Evolutionary conservation across 2,113 vertebrate genomes (phyloP).

Genomic region (Tretioscincus oriximinensis): DNA sequence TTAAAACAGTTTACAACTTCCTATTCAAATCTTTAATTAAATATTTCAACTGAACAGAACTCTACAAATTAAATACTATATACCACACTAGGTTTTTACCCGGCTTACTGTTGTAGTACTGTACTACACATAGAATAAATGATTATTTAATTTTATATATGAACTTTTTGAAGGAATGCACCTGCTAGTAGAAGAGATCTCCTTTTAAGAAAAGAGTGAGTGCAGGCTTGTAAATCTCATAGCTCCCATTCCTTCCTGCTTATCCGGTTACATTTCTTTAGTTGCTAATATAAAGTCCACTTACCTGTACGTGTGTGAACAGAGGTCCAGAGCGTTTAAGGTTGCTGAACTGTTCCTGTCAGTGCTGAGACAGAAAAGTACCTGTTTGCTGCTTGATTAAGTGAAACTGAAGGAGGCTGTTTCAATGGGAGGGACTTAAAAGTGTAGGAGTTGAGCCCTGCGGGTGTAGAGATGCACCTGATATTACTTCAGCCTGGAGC

Average conservation of each 20-base stretch:
- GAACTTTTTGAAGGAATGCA: conserved; percentile 52
- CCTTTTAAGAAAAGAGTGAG: conserved; percentile 9
- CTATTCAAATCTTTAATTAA: conserved; percentile 16
- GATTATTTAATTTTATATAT: conserved; percentile 25
- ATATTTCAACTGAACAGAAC: background rate
- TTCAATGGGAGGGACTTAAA: conserved; percentile 88
- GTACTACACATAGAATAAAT: conserved; percentile 9
- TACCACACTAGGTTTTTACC: background rate
- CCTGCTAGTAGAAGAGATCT: conserved; percentile 59
- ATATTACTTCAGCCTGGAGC: conserved; percentile 94
- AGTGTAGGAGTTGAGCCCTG: conserved; percentile 91
- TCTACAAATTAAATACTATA: background rate
- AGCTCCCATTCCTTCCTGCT: background rate
- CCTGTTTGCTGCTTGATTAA: conserved; percentile 76
- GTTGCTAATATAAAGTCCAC: conserved; percentile 45
- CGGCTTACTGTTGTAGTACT: background rate
- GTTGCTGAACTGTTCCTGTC: conserved; percentile 58
- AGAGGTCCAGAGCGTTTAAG: conserved; percentile 26
- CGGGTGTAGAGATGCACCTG: conserved; percentile 93
- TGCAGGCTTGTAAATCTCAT: background rate
- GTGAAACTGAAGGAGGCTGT: conserved; percentile 86
- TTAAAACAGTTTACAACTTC: background rate
- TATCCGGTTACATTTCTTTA: background rate
- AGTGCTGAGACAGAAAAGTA: conserved; percentile 68
- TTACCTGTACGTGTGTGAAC: conserved; percentile 61